Evolutionary conservation across 2,797 vertebrate species (phyloP).

Genomic region (Amphiprion clarkii): DNA sequence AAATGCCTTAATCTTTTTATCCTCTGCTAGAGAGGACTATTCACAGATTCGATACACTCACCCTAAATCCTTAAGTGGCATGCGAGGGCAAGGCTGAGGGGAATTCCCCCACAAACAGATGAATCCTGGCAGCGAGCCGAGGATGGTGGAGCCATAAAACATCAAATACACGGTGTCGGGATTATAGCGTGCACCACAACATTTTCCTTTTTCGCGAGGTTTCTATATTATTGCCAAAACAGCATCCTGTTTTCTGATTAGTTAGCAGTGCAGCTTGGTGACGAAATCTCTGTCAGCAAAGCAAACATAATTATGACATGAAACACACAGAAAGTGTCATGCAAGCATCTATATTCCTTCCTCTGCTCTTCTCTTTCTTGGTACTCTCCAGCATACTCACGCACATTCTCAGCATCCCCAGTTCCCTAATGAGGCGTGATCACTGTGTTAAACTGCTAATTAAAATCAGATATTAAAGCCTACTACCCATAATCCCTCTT

Average conservation of each 20-base stretch:
- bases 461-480: slow-evolving; percentile 88
- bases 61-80: slow-evolving; percentile 79
- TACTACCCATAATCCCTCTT: slow-evolving; percentile 85
- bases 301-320: slow-evolving; percentile 20
- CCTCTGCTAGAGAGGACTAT: slow-evolving; percentile 77
- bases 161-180: slow-evolving; percentile 22
- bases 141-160: slow-evolving; percentile 34
- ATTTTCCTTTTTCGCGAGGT: background rate
- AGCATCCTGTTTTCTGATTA: slow-evolving; percentile 12
- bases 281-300: slow-evolving; percentile 22
- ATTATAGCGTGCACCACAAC: slow-evolving; percentile 27
- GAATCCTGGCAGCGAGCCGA: slow-evolving; percentile 54
- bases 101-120: slow-evolving; percentile 61
- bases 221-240: slow-evolving; percentile 15
- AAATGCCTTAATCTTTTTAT: slow-evolving; percentile 86
- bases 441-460: slow-evolving; percentile 86
- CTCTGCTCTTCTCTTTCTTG: slow-evolving; percentile 52
- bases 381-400: slow-evolving; percentile 56
- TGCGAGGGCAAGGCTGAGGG: slow-evolving; percentile 56
- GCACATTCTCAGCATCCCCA: slow-evolving; percentile 73
- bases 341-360: slow-evolving; percentile 45
- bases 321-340: slow-evolving; percentile 17
- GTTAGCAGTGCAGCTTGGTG: background rate
- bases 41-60: slow-evolving; percentile 83
- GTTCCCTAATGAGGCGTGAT: slow-evolving; percentile 85